Base-by-base conservation (phyloP, 2,113 vertebrate genomes). In the Pygathrix nemaeus region DNA sequence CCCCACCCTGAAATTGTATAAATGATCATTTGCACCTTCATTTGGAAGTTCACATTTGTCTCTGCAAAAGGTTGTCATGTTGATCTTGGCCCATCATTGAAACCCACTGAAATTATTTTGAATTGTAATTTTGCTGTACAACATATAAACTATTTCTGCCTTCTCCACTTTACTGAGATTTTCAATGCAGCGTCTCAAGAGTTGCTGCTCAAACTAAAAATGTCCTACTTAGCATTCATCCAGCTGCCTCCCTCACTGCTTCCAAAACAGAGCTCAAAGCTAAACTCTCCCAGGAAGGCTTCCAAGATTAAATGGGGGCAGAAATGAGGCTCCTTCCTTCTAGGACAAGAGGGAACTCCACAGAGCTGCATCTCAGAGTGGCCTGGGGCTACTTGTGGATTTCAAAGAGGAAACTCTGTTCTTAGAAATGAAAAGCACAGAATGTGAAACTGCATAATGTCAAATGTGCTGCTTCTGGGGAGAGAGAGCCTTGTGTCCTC, bases 251-350 rank as follows among this genome's bases (percentile, higher is more conserved):
- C 52, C 64, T 96, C 95, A 55, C 50, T 76, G 59, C 96, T 96
- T 97, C 90, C 90, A 96, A 95, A 95, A 85, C 90, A 97, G 83
- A 97, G 66, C 97, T 97, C 94, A 96, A 98, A 97, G 97, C 95
- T 82, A 86, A 97, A 98, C 96, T 96, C 97, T 91, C 98, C 93
- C 96, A 98, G 95, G 96, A 98, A 98, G 97, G 40, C 96, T 98
- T 97, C 97, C 97, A 95, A 96, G 96, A 98, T 98, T 98, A 96
- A 97, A 97, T 17, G 18, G 90, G 95, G 82, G 45, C 87, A 97
- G 89, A 93, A 94, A 93, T 66, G 90, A 96, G 90, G 52, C 70
- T 66, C 57, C 87, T 88, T 96, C 94, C 84, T 98, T 97, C 95
- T 85, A 97, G 93, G 95, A 96, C 90, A n/a, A 80, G 82, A 85